These are phyloP conservation scores for Ectobius pallidus DNA, from an alignment of 2,888 invertebrate species.

Conservation along the genomic window DNA sequence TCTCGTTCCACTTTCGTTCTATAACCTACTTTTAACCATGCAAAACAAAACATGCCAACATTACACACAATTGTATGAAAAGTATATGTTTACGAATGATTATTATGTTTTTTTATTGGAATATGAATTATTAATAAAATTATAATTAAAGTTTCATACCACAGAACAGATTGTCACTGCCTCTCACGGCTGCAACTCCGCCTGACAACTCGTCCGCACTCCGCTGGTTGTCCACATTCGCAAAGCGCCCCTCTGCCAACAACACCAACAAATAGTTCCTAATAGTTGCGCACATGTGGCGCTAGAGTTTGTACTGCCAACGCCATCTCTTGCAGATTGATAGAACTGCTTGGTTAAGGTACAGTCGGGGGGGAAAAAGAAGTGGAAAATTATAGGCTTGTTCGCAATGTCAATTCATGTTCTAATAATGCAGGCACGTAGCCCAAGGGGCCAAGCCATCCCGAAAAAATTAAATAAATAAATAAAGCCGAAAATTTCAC, in stretches of 20 bases:
- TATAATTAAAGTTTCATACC: neutral
- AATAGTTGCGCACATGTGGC: neutral
- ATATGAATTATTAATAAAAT: too few species aligned
- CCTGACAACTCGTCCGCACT: neutral
- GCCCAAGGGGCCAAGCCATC: too few species aligned
- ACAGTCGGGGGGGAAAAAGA: too few species aligned
- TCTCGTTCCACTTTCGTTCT: constrained; percentile 18
- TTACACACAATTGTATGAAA: too few species aligned
- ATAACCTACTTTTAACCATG: constrained; percentile 19
- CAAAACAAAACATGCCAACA: neutral
- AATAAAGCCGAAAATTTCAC: too few species aligned
- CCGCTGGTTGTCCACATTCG: neutral
- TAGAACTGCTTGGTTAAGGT: too few species aligned
- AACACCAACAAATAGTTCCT: neutral
- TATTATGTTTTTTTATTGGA: too few species aligned
- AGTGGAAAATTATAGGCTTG: too few species aligned
- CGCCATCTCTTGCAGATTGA: constrained; percentile 2
- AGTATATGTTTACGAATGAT: too few species aligned
- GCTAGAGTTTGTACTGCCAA: neutral
- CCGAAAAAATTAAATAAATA: too few species aligned
- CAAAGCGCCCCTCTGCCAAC: neutral
- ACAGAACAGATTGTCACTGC: neutral
- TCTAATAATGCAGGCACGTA: too few species aligned
- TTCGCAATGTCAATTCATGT: too few species aligned
- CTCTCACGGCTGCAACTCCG: neutral